Conservation (phyloP, 1,140 invertebrate species). For the Psix sp. region DNA sequence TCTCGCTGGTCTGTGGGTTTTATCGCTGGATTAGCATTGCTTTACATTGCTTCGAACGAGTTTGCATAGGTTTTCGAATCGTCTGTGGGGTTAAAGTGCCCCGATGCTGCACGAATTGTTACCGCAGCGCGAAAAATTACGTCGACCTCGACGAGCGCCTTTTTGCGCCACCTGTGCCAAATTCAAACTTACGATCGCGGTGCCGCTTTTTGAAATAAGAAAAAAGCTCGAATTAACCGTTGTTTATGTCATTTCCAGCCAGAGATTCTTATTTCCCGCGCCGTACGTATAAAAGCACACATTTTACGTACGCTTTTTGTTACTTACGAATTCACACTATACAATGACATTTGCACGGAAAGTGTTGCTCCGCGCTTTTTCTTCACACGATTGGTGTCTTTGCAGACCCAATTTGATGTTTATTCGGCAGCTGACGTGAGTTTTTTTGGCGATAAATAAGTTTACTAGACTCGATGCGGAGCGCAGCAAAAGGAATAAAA, state of each 20-base stretch:
- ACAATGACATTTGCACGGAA: too few relatives aligned
- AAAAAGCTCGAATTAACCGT: slow-evolving; percentile 33
- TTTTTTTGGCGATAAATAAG: slow-evolving; percentile 28
- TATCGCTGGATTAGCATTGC: slow-evolving; percentile 75
- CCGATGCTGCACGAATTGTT: slow-evolving; percentile 38
- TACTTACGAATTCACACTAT: too few relatives aligned
- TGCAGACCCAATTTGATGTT: slow-evolving; percentile 32
- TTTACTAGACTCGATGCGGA: slow-evolving; percentile 7
- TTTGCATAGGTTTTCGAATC: slow-evolving; percentile 69
- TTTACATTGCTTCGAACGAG: slow-evolving; percentile 73
- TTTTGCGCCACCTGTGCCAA: slow-evolving; percentile 48
- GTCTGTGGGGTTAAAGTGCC: slow-evolving; percentile 44
- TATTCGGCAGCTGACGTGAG: slow-evolving; percentile 9
- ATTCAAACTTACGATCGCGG: slow-evolving; percentile 30
- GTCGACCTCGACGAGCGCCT: slow-evolving; percentile 32
- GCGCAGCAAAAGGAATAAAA: neutral
- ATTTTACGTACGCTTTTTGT: neutral
- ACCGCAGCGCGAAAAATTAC: slow-evolving; percentile 41
- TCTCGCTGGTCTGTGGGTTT: slow-evolving; percentile 64
- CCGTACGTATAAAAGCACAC: too few relatives aligned
- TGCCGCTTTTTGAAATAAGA: neutral
- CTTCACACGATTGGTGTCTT: slow-evolving; percentile 1
- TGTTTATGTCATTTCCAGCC: slow-evolving; percentile 22
- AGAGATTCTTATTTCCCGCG: neutral
- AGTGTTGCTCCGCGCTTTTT: neutral